phyloP scores from a whole-genome alignment of 2,888 invertebrate genomes.

The Eupithecia abbreviata region DNA sequence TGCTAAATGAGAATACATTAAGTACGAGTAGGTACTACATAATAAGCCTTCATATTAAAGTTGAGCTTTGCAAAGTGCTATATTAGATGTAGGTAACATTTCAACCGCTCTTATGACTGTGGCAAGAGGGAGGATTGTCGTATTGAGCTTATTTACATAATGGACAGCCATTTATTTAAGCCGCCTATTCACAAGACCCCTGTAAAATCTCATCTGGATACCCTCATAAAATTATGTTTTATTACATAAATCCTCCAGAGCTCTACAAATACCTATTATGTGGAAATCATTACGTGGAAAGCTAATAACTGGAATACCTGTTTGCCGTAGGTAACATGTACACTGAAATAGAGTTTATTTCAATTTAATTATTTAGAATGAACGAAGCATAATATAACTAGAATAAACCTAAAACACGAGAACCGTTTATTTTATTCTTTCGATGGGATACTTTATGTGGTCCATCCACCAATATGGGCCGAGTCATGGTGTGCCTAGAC shows the following conservation, averaged over 20 bases:
- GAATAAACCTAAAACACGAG: background rate
- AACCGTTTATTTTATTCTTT: background rate
- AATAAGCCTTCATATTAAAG: background rate
- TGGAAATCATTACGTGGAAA: background rate
- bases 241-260: conserved; percentile 6
- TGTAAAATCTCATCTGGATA: background rate
- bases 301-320: background rate
- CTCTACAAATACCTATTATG: conserved; percentile 5
- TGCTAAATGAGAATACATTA: background rate
- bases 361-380: too few relatives aligned
- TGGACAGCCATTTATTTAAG: conserved; percentile 20
- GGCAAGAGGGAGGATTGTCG: conserved; percentile 14
- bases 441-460: background rate
- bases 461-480: background rate
- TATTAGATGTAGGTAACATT: background rate
- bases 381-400: too few relatives aligned
- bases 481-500: background rate
- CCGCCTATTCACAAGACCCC: conserved; percentile 13
- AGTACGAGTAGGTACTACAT: background rate
- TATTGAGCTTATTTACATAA: conserved; percentile 30
- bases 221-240: conserved; percentile 6
- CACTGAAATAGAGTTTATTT: background rate
- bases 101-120: conserved; percentile 6
- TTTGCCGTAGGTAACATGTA: background rate
- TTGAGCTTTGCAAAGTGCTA: background rate